A percentile compares a stretch with the other conserved stretches of the same genome.
Evolutionary conservation across 2,888 invertebrate species (phyloP).

Genomic region (Theretra japonica): DNA sequence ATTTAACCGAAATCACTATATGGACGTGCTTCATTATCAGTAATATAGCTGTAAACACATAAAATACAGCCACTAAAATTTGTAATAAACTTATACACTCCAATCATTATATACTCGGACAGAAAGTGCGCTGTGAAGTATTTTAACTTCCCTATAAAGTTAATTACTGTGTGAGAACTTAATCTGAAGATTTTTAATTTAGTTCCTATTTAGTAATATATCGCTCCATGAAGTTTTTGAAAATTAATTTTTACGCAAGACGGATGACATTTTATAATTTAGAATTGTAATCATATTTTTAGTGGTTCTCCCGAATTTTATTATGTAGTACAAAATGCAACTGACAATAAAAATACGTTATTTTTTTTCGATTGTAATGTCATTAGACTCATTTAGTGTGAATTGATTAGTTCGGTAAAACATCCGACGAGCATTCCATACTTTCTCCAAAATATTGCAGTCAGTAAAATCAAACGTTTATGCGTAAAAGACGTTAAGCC

Average conservation of each 20-base stretch:
- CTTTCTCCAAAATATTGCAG: no score
- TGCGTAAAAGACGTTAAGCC: no score
- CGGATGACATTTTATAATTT: background rate
- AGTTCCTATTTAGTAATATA: background rate
- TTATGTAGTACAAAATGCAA: background rate
- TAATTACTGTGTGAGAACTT: background rate
- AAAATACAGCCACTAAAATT: background rate
- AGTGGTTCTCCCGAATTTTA: background rate
- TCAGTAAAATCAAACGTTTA: no score
- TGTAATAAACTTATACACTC: slow-evolving; percentile 7
- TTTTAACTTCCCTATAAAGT: background rate
- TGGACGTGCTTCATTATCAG: slow-evolving; percentile 48
- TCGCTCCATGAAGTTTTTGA: background rate
- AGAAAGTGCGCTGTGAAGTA: slow-evolving; percentile 33
- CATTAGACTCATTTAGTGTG: no score
- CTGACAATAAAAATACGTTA: background rate
- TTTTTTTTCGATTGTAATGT: background rate
- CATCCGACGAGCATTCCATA: no score
- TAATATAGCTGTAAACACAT: slow-evolving; percentile 11
- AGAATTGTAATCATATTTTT: background rate
- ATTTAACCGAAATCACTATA: slow-evolving; percentile 61
- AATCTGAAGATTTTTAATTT: background rate
- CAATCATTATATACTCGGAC: slow-evolving; percentile 26
- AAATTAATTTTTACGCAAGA: background rate
- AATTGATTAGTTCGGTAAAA: no score